Percentiles rank a stretch among this genome's conserved stretches.
Conservation (phyloP, 2,797 vertebrate species). For the Poecilia wingei region DNA sequence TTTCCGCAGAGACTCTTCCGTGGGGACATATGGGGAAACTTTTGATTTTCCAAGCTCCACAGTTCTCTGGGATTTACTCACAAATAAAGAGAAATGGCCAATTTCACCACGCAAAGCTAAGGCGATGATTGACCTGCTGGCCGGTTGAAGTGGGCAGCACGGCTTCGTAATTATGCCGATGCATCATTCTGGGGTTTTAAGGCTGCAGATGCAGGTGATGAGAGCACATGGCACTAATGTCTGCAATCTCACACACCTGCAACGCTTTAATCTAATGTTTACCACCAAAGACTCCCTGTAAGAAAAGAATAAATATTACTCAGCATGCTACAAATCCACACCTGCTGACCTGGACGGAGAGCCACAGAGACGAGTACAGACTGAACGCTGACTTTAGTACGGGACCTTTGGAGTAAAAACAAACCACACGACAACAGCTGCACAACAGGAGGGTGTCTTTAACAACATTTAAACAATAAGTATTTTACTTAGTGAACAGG, state of each 20-base stretch:
- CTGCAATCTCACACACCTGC: conserved; percentile 35
- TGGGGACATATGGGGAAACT: background rate
- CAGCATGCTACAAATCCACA: conserved; percentile 23
- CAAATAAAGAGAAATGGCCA: conserved; percentile 21
- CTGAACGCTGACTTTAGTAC: conserved; percentile 37
- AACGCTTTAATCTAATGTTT: conserved; percentile 23
- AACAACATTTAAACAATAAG: conserved; percentile 46
- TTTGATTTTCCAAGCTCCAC: conserved; percentile 4
- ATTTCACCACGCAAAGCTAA: conserved; percentile 23
- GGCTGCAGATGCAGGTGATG: conserved; percentile 31
- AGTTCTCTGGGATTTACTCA: background rate
- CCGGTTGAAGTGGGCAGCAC: conserved; percentile 25
- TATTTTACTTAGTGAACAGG: background rate
- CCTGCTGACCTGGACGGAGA: conserved; percentile 23
- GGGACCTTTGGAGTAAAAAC: conserved; percentile 46
- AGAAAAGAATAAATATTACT: conserved; percentile 10
- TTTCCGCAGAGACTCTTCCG: background rate
- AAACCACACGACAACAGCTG: conserved; percentile 52
- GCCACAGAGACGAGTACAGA: conserved; percentile 50
- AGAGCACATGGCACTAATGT: conserved; percentile 39
- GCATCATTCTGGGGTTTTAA: conserved; percentile 30
- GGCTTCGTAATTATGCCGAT: conserved; percentile 41
- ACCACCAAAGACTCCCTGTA: conserved; percentile 5
- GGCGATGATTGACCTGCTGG: conserved; percentile 25
- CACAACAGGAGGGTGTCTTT: conserved; percentile 36